These are phyloP conservation scores for Archegozetes longisetosus DNA, from an alignment of 1,140 invertebrate species.

Conservation along the genomic window DNA sequence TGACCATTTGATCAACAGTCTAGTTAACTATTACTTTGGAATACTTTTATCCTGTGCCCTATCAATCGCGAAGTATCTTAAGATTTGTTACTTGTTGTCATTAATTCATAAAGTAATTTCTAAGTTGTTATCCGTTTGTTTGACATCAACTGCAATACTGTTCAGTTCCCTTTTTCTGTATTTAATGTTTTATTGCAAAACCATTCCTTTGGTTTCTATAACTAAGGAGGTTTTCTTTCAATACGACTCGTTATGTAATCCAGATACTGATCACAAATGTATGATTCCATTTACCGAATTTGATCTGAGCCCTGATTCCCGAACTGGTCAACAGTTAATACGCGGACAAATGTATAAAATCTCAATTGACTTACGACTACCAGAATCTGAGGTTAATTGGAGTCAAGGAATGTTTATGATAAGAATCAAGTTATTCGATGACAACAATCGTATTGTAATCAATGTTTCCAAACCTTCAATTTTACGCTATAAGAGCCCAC, in stretches of 20 bases:
- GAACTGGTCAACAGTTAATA: not conserved
- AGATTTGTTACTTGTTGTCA: too few relatives aligned
- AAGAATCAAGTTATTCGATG: constrained; percentile 5
- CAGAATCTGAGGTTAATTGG: constrained; percentile 14
- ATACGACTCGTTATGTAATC: constrained; percentile 5
- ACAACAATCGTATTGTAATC: not conserved
- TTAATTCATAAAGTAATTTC: too few relatives aligned
- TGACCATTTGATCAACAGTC: too few relatives aligned
- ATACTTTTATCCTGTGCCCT: too few relatives aligned
- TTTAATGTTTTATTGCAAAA: constrained; percentile 5
- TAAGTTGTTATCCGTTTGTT: too few relatives aligned
- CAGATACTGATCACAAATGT: not conserved
- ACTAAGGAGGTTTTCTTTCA: constrained; percentile 4
- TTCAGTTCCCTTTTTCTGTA: too few relatives aligned
- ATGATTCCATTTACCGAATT: not conserved
- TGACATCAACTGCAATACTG: too few relatives aligned
- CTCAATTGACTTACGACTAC: constrained; percentile 1
- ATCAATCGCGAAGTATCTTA: too few relatives aligned
- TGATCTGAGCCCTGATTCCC: not conserved
- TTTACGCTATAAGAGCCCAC: constrained; percentile 6
- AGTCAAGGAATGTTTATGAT: constrained; percentile 11
- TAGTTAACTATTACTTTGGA: too few relatives aligned
- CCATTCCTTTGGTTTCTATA: not conserved
- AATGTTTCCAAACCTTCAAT: not conserved
- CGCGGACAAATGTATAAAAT: constrained; percentile 7